These are phyloP conservation scores for Prolemur simus DNA, from an alignment of 2,113 vertebrate species.

Conservation along the genomic window DNA sequence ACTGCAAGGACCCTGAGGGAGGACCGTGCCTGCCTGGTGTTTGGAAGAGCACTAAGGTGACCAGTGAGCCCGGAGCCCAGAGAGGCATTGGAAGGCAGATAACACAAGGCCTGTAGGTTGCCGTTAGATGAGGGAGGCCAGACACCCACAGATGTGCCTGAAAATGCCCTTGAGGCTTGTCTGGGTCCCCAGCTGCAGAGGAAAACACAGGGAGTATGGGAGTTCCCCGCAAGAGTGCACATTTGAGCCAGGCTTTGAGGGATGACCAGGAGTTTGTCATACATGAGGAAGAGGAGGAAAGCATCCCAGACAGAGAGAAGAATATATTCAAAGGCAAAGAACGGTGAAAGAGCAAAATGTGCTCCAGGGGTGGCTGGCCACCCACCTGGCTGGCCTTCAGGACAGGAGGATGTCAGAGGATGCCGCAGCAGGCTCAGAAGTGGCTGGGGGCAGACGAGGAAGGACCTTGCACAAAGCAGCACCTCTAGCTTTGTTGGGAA, in stretches of 20 bases:
- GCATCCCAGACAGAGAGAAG: neutral
- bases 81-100: neutral
- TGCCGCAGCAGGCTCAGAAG: neutral
- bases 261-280: neutral
- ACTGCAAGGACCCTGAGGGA: neutral
- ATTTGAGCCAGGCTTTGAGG: neutral
- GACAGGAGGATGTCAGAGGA: neutral
- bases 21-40: rapidly evolving
- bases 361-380: no score
- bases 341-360: neutral
- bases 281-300: neutral
- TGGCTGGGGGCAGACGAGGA: neutral
- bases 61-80: neutral
- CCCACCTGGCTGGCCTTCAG: neutral
- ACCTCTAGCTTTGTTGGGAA: neutral
- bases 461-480: neutral
- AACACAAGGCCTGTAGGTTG: neutral
- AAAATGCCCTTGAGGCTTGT: neutral
- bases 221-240: neutral
- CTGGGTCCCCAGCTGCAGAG: neutral
- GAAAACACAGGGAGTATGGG: neutral
- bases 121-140: neutral
- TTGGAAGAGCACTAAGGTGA: neutral
- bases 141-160: neutral
- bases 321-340: neutral